Conservation (phyloP, 2,888 invertebrate genomes). For the Eueremaeus valkanovi region DNA sequence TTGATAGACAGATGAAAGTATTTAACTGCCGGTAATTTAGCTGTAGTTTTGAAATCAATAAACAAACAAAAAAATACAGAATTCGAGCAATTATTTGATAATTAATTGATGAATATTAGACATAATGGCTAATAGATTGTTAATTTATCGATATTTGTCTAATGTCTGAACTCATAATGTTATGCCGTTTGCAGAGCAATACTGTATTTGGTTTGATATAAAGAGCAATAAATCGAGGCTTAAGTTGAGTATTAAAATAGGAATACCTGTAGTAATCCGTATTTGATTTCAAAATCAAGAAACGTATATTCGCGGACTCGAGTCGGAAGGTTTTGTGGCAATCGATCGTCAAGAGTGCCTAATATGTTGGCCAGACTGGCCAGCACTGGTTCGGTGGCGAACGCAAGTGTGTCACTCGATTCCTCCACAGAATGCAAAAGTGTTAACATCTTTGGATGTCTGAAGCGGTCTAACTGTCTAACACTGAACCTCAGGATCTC, state of each 20-base stretch:
- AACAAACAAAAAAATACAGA: not conserved
- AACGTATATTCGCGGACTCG: constrained; percentile 73
- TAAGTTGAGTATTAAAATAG: not conserved
- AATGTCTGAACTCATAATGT: too few species aligned
- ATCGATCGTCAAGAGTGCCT: constrained; percentile 64
- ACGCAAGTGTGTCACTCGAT: constrained; percentile 73
- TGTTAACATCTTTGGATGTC: constrained; percentile 75
- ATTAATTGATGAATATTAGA: not conserved
- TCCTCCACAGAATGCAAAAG: constrained; percentile 56
- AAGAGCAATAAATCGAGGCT: not conserved
- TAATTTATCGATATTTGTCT: too few species aligned
- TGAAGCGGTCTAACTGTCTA: constrained; percentile 70
- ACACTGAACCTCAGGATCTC: constrained; percentile 78
- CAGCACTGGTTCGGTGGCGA: constrained; percentile 86
- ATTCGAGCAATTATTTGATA: not conserved
- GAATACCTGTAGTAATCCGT: constrained; percentile 83
- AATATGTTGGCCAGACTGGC: constrained; percentile 85
- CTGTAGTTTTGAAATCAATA: too few species aligned
- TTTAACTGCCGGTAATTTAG: too few species aligned
- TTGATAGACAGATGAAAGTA: too few species aligned
- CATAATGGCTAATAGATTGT: too few species aligned
- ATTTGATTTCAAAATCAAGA: constrained; percentile 86
- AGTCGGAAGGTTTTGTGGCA: constrained; percentile 55
- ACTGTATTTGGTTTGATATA: not conserved
- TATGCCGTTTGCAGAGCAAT: too few species aligned